Percentiles rank a stretch among this genome's conserved stretches.
phyloP scores from a whole-genome alignment of 2,888 invertebrate genomes.

The Lasioglossum malachurum region DNA sequence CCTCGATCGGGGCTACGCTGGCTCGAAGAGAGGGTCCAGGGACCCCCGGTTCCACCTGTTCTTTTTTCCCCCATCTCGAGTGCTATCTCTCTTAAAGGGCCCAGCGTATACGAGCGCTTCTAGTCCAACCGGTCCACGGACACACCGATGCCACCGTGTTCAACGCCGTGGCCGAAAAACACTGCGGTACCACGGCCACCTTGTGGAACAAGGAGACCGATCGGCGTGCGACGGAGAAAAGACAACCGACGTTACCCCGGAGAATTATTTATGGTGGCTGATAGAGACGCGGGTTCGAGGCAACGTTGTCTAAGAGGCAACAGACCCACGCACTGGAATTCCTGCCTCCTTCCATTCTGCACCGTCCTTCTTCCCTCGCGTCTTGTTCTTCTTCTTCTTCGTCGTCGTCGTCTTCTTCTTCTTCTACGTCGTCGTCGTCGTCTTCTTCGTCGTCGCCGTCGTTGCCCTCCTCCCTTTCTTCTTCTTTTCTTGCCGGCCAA shows the following conservation, averaged over 20 bases:
- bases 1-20: constrained; percentile 59
- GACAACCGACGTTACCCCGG: constrained; percentile 51
- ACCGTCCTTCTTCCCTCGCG: constrained; percentile 41
- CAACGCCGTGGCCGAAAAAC: constrained; percentile 70
- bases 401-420: constrained; percentile 24
- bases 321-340: constrained; percentile 83
- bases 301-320: constrained; percentile 81
- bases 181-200: constrained; percentile 27
- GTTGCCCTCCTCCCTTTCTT: constrained; percentile 40
- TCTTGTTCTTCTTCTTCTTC: constrained; percentile 40
- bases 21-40: constrained; percentile 58
- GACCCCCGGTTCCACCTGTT: constrained; percentile 59
- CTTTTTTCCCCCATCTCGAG: constrained; percentile 66
- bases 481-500: constrained; percentile 58
- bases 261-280: constrained; percentile 85
- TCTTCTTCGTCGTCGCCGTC: constrained; percentile 28
- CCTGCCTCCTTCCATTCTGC: constrained; percentile 73
- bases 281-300: constrained; percentile 83
- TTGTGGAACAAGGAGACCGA: constrained; percentile 38
- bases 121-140: constrained; percentile 73
- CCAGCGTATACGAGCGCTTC: constrained; percentile 63
- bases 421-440: constrained; percentile 31
- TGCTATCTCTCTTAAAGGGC: constrained; percentile 76
- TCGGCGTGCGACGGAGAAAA: constrained; percentile 37
- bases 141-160: constrained; percentile 67